Conservation (phyloP, 2,797 vertebrate species). For the Leucoraja ocellata region DNA sequence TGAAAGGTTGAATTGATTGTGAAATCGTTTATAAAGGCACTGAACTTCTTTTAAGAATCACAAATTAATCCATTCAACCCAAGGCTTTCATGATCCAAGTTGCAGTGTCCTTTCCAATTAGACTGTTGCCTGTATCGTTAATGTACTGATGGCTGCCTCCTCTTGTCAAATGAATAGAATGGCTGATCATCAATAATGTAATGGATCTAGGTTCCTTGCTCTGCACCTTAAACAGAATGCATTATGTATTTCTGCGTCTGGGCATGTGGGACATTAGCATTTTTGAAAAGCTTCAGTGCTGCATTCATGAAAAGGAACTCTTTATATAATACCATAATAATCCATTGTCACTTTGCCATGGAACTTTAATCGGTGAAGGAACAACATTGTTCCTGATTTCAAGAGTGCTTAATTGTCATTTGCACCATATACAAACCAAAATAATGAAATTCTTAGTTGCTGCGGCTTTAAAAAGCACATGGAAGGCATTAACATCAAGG, state of each 20-base stretch:
- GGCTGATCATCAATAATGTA: neutral
- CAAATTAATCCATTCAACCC: neutral
- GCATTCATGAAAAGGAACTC: neutral
- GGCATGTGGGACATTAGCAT: neutral
- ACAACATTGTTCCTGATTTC: neutral
- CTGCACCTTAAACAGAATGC: neutral
- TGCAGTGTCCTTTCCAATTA: neutral
- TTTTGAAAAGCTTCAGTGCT: neutral
- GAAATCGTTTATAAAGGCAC: neutral
- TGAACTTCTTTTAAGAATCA: neutral
- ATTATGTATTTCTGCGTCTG: neutral
- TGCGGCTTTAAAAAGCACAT: no score
- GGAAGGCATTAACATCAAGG: no score
- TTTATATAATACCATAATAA: neutral
- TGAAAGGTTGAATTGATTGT: neutral
- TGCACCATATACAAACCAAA: no score
- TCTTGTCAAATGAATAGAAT: neutral
- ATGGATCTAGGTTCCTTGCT: neutral
- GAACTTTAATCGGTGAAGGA: no score
- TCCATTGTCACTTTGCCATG: neutral
- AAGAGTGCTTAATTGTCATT: no score
- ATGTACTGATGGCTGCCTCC: neutral
- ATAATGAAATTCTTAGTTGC: no score
- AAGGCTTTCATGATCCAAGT: neutral
- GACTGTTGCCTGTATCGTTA: neutral